Percentiles rank a stretch among this genome's conserved stretches.
Conservation (phyloP, 2,797 vertebrate genomes). For the Peromyscus aztecus region DNA sequence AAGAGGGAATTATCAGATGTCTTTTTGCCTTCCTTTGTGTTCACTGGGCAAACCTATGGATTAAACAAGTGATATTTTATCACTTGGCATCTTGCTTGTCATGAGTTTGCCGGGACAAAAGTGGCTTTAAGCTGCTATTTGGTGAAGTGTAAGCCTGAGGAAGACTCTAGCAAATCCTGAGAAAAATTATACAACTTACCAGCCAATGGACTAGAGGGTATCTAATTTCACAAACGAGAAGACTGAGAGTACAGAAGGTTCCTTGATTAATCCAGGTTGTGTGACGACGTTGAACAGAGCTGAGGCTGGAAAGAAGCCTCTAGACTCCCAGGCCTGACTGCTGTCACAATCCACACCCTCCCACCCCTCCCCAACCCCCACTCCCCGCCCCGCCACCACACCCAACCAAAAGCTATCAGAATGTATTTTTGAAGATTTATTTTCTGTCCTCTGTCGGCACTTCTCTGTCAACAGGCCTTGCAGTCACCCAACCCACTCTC, state of each 20-base stretch:
- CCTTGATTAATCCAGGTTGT: neutral
- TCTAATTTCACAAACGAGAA: slow-evolving; percentile 7
- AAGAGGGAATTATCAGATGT: neutral
- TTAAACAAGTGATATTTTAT: neutral
- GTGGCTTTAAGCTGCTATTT: neutral
- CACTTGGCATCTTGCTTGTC: neutral
- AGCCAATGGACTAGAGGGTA: neutral
- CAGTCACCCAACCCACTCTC: neutral
- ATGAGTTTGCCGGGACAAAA: neutral
- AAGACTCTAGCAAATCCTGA: neutral
- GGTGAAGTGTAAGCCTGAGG: neutral
- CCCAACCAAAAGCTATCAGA: neutral
- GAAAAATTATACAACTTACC: neutral
- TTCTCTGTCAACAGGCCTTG: slow-evolving; percentile 26
- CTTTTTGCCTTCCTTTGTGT: neutral
- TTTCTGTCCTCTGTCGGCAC: neutral
- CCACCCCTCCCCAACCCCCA: too few species aligned
- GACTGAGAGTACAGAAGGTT: neutral
- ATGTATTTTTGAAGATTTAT: slow-evolving; percentile 2
- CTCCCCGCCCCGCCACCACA: neutral
- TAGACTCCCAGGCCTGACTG: neutral
- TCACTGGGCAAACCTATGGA: neutral
- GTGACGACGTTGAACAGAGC: neutral
- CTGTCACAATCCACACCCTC: neutral
- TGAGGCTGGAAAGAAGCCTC: neutral